Conservation (phyloP, 2,797 vertebrate species). For the Oreortyx pictus region DNA sequence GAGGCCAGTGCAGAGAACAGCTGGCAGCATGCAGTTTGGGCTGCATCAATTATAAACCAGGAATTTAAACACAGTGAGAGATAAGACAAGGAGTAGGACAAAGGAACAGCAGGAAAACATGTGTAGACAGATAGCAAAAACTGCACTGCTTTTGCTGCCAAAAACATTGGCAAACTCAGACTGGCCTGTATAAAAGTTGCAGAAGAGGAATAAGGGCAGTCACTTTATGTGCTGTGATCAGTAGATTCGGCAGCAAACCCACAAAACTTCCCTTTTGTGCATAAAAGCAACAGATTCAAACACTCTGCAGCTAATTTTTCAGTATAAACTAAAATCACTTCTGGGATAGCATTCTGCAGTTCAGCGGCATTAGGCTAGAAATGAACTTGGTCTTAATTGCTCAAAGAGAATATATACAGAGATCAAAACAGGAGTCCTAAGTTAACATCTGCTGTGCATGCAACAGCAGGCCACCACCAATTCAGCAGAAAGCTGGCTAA, state of each 20-base stretch:
- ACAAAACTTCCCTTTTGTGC: background rate
- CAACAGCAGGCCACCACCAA: background rate
- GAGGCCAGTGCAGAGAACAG: fast-evolving
- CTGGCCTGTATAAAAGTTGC: background rate
- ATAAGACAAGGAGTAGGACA: constrained; percentile 5
- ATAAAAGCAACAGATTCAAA: background rate
- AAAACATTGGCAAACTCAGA: background rate
- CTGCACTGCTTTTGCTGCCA: background rate
- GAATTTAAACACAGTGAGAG: background rate
- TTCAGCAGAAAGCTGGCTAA: background rate
- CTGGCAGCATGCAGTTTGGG: fast-evolving
- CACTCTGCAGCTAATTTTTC: background rate
- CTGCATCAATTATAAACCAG: background rate
- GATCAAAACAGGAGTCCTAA: background rate
- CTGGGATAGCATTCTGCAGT: background rate
- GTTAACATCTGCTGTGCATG: background rate
- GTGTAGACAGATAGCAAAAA: background rate
- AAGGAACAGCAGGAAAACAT: background rate
- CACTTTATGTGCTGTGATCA: background rate
- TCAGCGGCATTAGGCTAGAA: background rate
- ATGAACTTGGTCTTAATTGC: background rate
- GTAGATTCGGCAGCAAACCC: background rate
- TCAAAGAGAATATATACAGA: background rate
- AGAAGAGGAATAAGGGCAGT: background rate
- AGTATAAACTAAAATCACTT: background rate